Conservation (phyloP, 2,113 vertebrate genomes). For the Gnathonemus echidnorhynchus region DNA sequence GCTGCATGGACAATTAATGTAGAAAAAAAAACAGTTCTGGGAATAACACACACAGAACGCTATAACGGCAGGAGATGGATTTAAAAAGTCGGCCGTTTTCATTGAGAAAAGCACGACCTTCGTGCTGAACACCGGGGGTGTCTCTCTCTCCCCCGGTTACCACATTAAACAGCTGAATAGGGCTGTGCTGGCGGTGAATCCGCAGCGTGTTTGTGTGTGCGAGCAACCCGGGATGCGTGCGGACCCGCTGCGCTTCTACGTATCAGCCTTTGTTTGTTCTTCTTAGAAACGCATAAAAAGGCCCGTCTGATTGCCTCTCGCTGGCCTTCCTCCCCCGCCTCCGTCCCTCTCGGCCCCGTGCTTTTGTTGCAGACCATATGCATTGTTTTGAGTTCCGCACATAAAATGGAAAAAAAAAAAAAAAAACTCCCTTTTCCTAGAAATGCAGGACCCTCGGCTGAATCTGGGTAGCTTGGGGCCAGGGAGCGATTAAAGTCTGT, state of each 20-base stretch:
- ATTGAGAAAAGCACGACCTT: neutral
- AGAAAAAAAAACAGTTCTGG: neutral
- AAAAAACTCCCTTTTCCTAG: constrained; percentile 11
- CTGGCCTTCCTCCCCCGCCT: neutral
- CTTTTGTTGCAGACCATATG: neutral
- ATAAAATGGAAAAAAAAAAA: neutral
- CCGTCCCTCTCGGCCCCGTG: neutral
- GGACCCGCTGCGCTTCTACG: neutral
- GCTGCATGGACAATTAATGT: neutral
- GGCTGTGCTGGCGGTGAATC: neutral
- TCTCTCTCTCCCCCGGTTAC: neutral
- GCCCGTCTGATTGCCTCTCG: neutral
- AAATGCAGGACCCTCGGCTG: neutral
- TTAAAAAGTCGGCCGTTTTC: neutral
- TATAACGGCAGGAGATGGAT: neutral
- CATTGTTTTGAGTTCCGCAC: constrained; percentile 1
- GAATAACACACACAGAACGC: neutral
- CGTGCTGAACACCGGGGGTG: neutral
- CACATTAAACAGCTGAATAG: neutral
- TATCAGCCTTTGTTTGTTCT: neutral
- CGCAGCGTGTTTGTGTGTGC: neutral
- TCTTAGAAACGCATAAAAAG: constrained; percentile 14
- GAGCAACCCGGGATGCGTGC: neutral
- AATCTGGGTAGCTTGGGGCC: neutral
- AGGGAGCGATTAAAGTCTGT: neutral